Evolutionary conservation across 2,113 vertebrate species (phyloP).

Genomic region (Hemicordylus capensis): DNA sequence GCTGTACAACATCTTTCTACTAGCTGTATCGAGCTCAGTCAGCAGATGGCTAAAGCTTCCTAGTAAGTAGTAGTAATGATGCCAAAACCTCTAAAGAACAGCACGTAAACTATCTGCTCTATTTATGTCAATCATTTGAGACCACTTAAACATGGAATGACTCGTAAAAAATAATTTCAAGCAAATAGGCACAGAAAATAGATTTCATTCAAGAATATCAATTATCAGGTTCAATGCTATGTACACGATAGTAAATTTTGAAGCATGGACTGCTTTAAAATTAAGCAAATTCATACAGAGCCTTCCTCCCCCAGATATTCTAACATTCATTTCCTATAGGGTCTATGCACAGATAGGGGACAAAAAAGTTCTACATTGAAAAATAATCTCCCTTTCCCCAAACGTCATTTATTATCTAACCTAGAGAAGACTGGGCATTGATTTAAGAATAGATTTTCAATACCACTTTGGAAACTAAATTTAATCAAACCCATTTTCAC

Average conservation of each 20-base stretch:
- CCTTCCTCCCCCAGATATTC: neutral
- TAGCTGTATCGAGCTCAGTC: slow-evolving; percentile 2
- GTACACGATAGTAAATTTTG: neutral
- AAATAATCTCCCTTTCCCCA: neutral
- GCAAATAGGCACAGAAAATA: rapidly evolving
- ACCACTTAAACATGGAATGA: neutral
- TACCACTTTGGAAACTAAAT: neutral
- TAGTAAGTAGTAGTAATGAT: slow-evolving; percentile 1
- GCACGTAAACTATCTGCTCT: neutral
- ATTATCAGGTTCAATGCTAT: neutral
- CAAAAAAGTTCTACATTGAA: neutral
- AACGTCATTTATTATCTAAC: neutral
- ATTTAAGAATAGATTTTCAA: neutral
- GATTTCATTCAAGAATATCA: neutral
- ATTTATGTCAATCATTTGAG: neutral
- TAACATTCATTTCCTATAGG: neutral
- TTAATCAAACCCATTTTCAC: neutral
- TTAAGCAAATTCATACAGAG: neutral
- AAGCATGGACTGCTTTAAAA: neutral
- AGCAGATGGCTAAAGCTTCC: slow-evolving; percentile 1
- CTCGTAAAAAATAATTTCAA: neutral
- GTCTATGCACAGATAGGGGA: neutral
- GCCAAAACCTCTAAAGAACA: neutral
- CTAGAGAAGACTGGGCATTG: slow-evolving; percentile 5
- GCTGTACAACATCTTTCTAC: neutral